Evolutionary conservation across 2,797 vertebrate species (phyloP).

Genomic region (Chelonia mydas): DNA sequence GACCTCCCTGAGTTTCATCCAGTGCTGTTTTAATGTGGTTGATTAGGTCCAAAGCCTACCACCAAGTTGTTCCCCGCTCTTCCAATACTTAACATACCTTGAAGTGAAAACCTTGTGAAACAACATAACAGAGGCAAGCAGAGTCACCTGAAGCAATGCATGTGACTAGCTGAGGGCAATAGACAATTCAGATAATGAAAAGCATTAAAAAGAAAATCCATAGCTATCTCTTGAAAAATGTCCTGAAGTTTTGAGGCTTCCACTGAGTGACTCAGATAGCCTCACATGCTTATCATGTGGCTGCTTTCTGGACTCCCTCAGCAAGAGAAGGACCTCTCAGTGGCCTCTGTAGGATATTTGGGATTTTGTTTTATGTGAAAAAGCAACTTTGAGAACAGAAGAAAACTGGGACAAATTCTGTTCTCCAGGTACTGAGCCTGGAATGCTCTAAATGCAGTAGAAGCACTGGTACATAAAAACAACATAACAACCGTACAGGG

Average conservation of each 20-base stretch:
- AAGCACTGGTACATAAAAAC: too few species aligned
- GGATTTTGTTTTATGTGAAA: neutral
- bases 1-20: too few species aligned
- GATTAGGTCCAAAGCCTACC: too few species aligned
- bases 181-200: slow-evolving; percentile 37
- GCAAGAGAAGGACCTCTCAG: neutral
- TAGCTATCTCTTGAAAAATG: slow-evolving; percentile 38
- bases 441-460: neutral
- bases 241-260: slow-evolving; percentile 36
- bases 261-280: neutral
- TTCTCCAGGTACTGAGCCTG: neutral
- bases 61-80: neutral
- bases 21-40: too few species aligned
- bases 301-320: neutral
- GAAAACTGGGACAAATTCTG: too few species aligned
- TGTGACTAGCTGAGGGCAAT: neutral
- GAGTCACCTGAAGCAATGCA: slow-evolving; percentile 7
- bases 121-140: neutral
- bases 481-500: too few species aligned
- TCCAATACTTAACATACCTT: neutral
- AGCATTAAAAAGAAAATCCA: slow-evolving; percentile 52
- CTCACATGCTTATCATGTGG: slow-evolving; percentile 58
- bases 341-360: neutral
- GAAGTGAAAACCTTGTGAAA: neutral
- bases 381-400: too few species aligned